These are phyloP conservation scores for Xenopus tropicalis DNA, from an alignment of 2,113 vertebrate genomes.

Conservation along the genomic window DNA sequence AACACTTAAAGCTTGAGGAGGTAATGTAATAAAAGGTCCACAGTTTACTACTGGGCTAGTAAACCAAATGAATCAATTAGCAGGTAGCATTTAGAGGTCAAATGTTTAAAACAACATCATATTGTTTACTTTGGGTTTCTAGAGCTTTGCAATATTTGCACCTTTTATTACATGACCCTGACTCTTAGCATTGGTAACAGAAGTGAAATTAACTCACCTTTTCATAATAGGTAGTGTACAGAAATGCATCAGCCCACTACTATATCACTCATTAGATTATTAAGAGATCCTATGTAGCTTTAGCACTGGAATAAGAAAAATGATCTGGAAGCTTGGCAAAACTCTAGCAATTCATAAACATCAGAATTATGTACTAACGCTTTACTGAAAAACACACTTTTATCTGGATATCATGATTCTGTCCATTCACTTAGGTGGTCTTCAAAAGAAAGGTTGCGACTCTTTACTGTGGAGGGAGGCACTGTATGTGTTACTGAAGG, in stretches of 20 bases:
- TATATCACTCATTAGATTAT: not conserved
- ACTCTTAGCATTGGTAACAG: too few species aligned
- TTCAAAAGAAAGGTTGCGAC: conserved; percentile 47
- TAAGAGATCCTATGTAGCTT: not conserved
- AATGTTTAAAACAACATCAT: too few species aligned
- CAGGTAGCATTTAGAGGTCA: too few species aligned
- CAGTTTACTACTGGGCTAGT: too few species aligned
- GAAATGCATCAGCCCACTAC: not conserved
- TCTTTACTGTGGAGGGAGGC: conserved; percentile 55
- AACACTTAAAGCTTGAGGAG: too few species aligned
- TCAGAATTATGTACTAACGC: not conserved
- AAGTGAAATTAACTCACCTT: too few species aligned
- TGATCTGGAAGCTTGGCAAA: not conserved
- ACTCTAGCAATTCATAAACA: not conserved
- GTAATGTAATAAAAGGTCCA: too few species aligned
- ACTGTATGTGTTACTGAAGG: conserved; percentile 70
- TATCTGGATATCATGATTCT: conserved; percentile 9
- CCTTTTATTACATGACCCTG: too few species aligned
- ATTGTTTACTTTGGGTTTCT: too few species aligned
- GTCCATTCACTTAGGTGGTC: conserved; percentile 1
- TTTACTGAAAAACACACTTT: not conserved
- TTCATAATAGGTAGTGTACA: too few species aligned
- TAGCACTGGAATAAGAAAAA: not conserved
- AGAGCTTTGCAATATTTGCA: too few species aligned
- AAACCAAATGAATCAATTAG: too few species aligned